Base-by-base conservation (phyloP, 2,113 vertebrate genomes). In the Alethe diademata region DNA sequence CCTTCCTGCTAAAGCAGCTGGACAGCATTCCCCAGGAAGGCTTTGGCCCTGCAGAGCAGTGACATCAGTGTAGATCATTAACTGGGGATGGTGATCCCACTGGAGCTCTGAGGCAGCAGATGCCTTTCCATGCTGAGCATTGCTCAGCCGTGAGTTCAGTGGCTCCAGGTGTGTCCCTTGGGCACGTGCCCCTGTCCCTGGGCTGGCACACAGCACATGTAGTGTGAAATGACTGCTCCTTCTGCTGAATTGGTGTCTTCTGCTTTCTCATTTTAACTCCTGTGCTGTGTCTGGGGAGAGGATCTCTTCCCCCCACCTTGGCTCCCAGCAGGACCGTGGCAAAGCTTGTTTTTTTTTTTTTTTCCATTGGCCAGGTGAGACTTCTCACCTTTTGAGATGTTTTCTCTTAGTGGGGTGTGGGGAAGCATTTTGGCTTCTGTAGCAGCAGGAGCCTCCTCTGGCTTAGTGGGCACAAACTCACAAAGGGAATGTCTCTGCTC, bases 401-500 rank as follows among this genome's bases (percentile, higher is more conserved):
- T 85, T 64, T 62, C 56, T 57, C 47, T n/a, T 51, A 40, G 28
- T 6, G 5, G 53, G 45, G 45, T 78, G 51, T 3, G 8, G 50
- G 48, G 73, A 90, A 78, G 20, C 26, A 23, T 60, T 90, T 62
- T 67, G 66, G 61, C 57, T 72, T 67, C 62, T 60, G 5, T 43
- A 54, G 38, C 53, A 73, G n/a, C 31, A 42, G 66, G 20, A 94
- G 35, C 18, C 28, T 58, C 47, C 79, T 80, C 58, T 80, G 86
- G 38, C 35, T 66, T 15, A 40, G 64, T 0, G 3, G 75, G 78
- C 64, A 66, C 1, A 8, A 84, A 90, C 51, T 62, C 85, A 80
- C 47, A 26, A 50, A 31, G 91, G 58, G 64, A 90, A 88, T 64
- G 67, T 80, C 64, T 96, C 86, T 74, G 86, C 95, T 95, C 95